A percentile compares a stretch with the other conserved stretches of the same genome.
Evolutionary conservation across 2,113 vertebrate species (phyloP).

Genomic region (Laticauda colubrina): DNA sequence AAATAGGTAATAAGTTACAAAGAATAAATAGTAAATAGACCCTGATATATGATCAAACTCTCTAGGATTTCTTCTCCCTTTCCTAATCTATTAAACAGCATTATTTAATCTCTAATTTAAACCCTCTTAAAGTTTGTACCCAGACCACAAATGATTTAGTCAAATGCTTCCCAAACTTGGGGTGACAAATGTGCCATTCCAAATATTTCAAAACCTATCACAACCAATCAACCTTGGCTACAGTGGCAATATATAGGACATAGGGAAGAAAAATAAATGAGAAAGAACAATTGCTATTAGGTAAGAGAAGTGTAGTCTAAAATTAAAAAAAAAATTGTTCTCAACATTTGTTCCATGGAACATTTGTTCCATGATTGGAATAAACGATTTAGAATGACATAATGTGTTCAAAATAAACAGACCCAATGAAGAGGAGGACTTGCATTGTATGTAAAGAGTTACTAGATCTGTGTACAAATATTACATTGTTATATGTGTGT

Average conservation of each 20-base stretch:
- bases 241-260: background rate
- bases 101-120: background rate
- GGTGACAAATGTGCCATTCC: background rate
- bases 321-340: background rate
- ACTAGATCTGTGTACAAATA: too few relatives aligned
- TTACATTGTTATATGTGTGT: too few relatives aligned
- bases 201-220: background rate
- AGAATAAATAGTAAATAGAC: background rate
- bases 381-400: too few relatives aligned
- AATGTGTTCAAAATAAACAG: too few relatives aligned
- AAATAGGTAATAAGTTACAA: background rate
- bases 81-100: background rate
- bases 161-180: background rate
- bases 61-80: background rate
- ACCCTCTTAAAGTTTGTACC: background rate
- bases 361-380: background rate
- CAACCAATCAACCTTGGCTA: background rate
- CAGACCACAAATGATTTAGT: background rate
- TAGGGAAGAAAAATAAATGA: background rate
- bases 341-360: background rate
- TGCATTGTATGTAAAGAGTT: too few relatives aligned
- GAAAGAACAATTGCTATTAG: background rate
- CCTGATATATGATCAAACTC: background rate
- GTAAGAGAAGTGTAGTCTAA: too few relatives aligned
- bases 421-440: too few relatives aligned